These are phyloP conservation scores for Aeoliscus strigatus DNA, from an alignment of 2,797 vertebrate genomes.

Conservation along the genomic window DNA sequence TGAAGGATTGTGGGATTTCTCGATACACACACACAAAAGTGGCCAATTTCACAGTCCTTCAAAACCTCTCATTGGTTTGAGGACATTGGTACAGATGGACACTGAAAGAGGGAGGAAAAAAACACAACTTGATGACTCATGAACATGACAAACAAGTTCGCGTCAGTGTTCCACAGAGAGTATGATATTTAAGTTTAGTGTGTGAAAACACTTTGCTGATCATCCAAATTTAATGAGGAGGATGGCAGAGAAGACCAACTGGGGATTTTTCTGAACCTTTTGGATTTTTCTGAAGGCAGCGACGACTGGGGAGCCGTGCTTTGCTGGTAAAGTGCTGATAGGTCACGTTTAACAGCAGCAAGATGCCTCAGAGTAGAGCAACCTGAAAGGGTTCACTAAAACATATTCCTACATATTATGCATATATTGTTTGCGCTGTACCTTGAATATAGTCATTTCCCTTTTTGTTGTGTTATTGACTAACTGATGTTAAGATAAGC, in stretches of 20 bases:
- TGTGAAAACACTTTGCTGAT: constrained; percentile 36
- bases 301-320: not conserved
- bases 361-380: not conserved
- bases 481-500: too few relatives aligned
- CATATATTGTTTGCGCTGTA: too few relatives aligned
- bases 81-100: constrained; percentile 32
- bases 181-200: constrained; percentile 25
- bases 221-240: constrained; percentile 46
- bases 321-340: constrained; percentile 14
- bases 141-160: constrained; percentile 33
- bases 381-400: too few relatives aligned
- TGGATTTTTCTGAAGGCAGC: constrained; percentile 17
- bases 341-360: constrained; percentile 6
- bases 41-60: constrained; percentile 29
- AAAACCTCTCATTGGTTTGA: constrained; percentile 29
- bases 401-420: too few relatives aligned
- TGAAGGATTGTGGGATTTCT: constrained; percentile 22
- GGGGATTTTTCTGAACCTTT: constrained; percentile 14
- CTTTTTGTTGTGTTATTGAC: too few relatives aligned
- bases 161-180: constrained; percentile 22
- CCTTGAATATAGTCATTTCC: too few relatives aligned
- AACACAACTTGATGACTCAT: constrained; percentile 37
- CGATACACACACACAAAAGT: constrained; percentile 6
- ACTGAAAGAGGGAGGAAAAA: constrained; percentile 14
- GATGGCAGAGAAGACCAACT: constrained; percentile 17